Evolutionary conservation across 2,797 vertebrate species (phyloP), one percentile per base, ranked within the genome.

Genomic region (Muraenolepis orangiensis): DNA sequence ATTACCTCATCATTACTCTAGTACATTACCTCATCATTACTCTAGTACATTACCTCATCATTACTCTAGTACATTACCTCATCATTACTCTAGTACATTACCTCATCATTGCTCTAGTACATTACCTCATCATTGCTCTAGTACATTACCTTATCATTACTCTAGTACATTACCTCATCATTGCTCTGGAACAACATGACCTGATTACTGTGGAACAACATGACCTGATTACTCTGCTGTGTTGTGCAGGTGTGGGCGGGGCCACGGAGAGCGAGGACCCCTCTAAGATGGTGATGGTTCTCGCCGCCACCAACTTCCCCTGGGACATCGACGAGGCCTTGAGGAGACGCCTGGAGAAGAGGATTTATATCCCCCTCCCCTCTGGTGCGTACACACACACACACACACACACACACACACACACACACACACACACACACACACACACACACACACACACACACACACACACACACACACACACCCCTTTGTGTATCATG

Each of bases 261-360:
- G 93, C 96, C 10, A 91, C 95, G 74, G 97, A 99, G 89, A 97
- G 94, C n/a, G 96, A 97, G 2, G 96, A 99, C 88, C 97, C 98
- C 6, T 98, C 96, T 26, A 99, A 98, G 90, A 99, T 99, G 98
- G 98, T 99, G 82, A 99, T 99, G 98, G 98, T 99, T 79, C 90
- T 99, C 80, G 98, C 97, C 73, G 98, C 98, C 82, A 99, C 98
- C 71, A 99, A 99, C 91, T 99, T 99, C 87, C 98, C 98, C 1
- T 99, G 98, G 98, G 98, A 99, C 92, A 99, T 99, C 69, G 98
- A 99, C 74, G 98, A 99, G 90, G 98, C 98, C 74, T 89, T 99
- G 86, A 94, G 97, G 79, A 92, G 98, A 51, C 94, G 98, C 20
- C 89, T 99, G 82, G 98, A 99, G 85, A 99, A 99, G 83, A 96